These are phyloP conservation scores for Conus ventricosus DNA, from an alignment of 1,140 invertebrate genomes.

Conservation along the genomic window DNA sequence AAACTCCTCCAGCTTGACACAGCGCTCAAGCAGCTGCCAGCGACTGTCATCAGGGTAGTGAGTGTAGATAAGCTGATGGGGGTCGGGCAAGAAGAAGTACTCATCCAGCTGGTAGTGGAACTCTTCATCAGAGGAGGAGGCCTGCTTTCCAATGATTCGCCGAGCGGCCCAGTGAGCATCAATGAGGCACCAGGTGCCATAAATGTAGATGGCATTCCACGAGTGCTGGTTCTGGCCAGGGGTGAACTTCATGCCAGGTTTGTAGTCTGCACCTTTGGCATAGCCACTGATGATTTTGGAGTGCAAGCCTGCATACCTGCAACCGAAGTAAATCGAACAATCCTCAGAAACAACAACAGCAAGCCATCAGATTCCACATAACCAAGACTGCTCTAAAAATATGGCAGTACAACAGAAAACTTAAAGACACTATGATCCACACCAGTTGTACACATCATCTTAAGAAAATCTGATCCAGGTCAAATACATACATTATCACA, in stretches of 20 bases:
- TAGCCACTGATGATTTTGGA: conserved; percentile 74
- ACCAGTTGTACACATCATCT: too few species aligned
- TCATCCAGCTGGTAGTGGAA: conserved; percentile 74
- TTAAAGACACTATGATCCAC: too few species aligned
- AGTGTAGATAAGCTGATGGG: conserved; percentile 74
- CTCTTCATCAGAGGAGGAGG: conserved; percentile 58
- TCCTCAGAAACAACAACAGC: too few species aligned
- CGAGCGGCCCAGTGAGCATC: conserved; percentile 75
- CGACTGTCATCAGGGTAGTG: conserved; percentile 72
- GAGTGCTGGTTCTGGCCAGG: conserved; percentile 72
- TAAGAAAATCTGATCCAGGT: too few species aligned
- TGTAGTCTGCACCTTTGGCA: conserved; percentile 75
- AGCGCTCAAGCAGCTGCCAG: conserved; percentile 73
- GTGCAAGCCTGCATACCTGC: conserved; percentile 74
- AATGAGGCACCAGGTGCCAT: conserved; percentile 73
- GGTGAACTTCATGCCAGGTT: conserved; percentile 73
- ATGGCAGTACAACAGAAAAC: too few species aligned
- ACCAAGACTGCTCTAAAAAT: background rate
- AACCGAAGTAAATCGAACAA: background rate
- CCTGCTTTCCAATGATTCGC: conserved; percentile 73
- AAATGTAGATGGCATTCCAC: conserved; percentile 75
- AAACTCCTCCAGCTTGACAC: conserved; percentile 71
- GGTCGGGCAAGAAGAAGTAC: conserved; percentile 74
- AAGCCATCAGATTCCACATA: background rate
- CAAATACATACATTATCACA: too few species aligned